Evolutionary conservation across 2,113 vertebrate species (phyloP), one percentile per base, ranked within the genome.

Genomic region (Mugil cephalus): DNA sequence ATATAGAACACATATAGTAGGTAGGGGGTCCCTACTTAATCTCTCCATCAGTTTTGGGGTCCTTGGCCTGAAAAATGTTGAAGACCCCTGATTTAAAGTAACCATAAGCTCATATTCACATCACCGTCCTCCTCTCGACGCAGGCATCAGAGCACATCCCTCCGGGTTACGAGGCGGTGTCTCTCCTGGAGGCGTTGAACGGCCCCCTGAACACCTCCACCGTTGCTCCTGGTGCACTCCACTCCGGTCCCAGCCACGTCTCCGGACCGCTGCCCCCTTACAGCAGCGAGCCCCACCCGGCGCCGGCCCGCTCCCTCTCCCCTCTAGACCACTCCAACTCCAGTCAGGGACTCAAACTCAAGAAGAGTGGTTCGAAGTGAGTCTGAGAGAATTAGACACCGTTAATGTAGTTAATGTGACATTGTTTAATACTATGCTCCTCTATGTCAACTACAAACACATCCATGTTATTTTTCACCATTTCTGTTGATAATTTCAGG

Each of bases 131-230:
- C 7, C n/a, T 56, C 4, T 68, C 4, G 7, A 38, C 14, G 17
- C 76, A 99, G 97, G 95, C 96, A 19, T 96, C 96, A 0, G 98
- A 99, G 91, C 95, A 98, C 89, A 95, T 99, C 66, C 98, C 97
- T 3, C 94, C 95, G 0, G 98, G 98, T 0, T 99, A 98, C 0
- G 98, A 99, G 86, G 96, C 94, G 6, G 97, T 99, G 45, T 99
- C 98, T 0, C 95, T 99, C 19, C 93, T 99, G 88, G 98, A 99
- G 84, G 98, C 97, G 1, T 91, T 99, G 84, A 99, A 99, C 0
- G 98, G 98, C 15, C 97, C 98, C 0, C 94, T 99, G 62, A 95
- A 87, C 3, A 95, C 95, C 0, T 96, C 97, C 0, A 95, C 95
- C 0, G 93, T 93, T 0, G 78, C 87, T 1, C 94, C 94, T 47